Evolutionary conservation across 2,888 invertebrate species (phyloP), one percentile per base, ranked within the genome.

Genomic region (Idaea straminata): DNA sequence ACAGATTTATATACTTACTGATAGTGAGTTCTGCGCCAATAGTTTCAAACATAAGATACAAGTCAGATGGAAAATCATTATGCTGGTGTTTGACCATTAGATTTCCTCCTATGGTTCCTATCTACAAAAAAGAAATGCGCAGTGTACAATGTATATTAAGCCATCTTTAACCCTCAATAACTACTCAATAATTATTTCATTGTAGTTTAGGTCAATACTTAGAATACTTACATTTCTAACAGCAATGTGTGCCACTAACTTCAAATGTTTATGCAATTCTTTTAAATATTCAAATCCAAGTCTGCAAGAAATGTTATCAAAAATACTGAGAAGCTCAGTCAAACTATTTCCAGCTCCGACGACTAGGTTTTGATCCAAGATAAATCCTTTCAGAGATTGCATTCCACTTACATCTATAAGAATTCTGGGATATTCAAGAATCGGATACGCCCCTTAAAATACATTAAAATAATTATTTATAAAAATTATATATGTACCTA

Each of bases 101-200:
- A 77, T 96, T 96, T 0, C 96, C 96, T 13, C 95, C 96, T 66
- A 96, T 84, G 4, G 95, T 94, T 47, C 95, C 96, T 64, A 93
- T 87, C 95, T 95, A 77, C 25, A 85, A 81, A 15, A 25, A 25
- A 25, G 25, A 25, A 25, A 2, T 25, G 25, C 25, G 3, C 25
- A 25, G 25, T 25, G 25, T 25, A 25, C 25, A 25, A 25, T 25
- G 25, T 3, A 25, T 25, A 25, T 25, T 25, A 25, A 25, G 25
- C 25, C 25, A 25, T 25, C 2, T 25, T 25, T 25, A 25, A 25
- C 2, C 25, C 25, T 25, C 25, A 25, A 25, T 25, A 25, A 25
- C 25, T 2, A 25, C 25, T 25, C 25, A 25, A 25, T 25, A 25
- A 25, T 25, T 25, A 25, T 25, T 25, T 25, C 25, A 25, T 25